A percentile compares a stretch with the other conserved stretches of the same genome.
Evolutionary conservation across 2,888 invertebrate species (phyloP).

Genomic region (Cyrtodaria siliqua): DNA sequence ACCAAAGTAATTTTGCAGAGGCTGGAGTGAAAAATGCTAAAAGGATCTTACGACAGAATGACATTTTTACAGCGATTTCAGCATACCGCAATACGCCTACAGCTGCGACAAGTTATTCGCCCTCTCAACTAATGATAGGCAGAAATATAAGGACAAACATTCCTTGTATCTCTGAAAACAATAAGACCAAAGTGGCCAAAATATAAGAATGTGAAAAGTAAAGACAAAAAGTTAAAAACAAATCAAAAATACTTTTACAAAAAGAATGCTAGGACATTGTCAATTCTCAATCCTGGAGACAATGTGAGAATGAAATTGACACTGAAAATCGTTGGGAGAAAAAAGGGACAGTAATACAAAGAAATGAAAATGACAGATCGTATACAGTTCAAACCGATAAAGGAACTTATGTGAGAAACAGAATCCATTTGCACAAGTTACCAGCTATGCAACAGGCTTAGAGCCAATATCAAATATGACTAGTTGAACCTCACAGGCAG

Average conservation of each 20-base stretch:
- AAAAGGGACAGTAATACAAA: too few species aligned
- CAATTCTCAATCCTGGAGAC: too few species aligned
- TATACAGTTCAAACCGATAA: too few species aligned
- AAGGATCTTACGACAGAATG: slow-evolving; percentile 35
- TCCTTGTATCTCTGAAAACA: slow-evolving; percentile 7
- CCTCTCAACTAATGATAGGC: slow-evolving; percentile 46
- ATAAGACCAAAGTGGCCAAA: slow-evolving; percentile 39
- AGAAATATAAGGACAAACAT: slow-evolving; percentile 28
- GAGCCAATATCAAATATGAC: too few species aligned
- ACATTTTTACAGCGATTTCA: slow-evolving; percentile 35
- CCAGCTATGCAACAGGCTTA: too few species aligned
- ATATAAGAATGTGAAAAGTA: not conserved
- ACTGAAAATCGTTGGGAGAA: too few species aligned
- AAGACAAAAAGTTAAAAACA: slow-evolving; percentile 2
- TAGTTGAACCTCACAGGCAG: too few species aligned
- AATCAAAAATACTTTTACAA: not conserved
- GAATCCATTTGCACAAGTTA: too few species aligned
- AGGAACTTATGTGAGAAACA: too few species aligned
- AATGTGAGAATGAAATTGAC: too few species aligned
- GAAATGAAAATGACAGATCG: too few species aligned
- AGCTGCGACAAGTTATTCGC: slow-evolving; percentile 24
- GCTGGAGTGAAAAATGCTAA: slow-evolving; percentile 53
- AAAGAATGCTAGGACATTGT: too few species aligned
- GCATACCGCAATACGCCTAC: slow-evolving; percentile 36
- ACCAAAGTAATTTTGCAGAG: slow-evolving; percentile 49